Percentiles rank a stretch among this genome's conserved stretches.
Evolutionary conservation across 2,888 invertebrate genomes (phyloP).

Genomic region (Netelia melanura): DNA sequence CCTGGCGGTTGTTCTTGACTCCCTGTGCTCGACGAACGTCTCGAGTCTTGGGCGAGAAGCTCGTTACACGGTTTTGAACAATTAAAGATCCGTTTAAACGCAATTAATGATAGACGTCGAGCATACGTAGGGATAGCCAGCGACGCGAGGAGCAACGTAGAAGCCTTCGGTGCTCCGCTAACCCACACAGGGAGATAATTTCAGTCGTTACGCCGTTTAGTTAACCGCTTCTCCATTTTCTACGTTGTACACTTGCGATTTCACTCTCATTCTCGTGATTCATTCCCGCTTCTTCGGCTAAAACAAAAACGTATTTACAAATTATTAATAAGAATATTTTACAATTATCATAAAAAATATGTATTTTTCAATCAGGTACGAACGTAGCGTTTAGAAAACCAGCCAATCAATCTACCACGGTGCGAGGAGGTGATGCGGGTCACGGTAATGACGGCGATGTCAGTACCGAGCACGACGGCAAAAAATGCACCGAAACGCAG

Average conservation of each 20-base stretch:
- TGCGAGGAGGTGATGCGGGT: slow-evolving; percentile 92
- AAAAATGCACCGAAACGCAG: slow-evolving; percentile 95
- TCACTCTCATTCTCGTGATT: slow-evolving; percentile 24
- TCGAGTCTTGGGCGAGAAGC: slow-evolving; percentile 8
- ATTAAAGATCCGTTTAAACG: slow-evolving; percentile 63
- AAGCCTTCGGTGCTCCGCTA: neutral
- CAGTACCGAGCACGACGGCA: slow-evolving; percentile 94
- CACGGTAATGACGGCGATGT: slow-evolving; percentile 96
- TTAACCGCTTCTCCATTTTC: slow-evolving; percentile 26
- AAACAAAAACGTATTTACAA: too few relatives aligned
- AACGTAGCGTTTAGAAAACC: slow-evolving; percentile 95
- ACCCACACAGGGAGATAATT: slow-evolving; percentile 33
- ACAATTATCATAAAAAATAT: neutral
- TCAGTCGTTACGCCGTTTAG: slow-evolving; percentile 36
- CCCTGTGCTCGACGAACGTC: too few relatives aligned
- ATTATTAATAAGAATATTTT: too few relatives aligned
- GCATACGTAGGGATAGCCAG: slow-evolving; percentile 18
- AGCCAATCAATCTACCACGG: slow-evolving; percentile 95
- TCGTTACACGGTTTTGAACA: slow-evolving; percentile 47
- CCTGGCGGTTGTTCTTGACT: too few relatives aligned
- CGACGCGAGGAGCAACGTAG: slow-evolving; percentile 7
- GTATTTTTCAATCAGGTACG: slow-evolving; percentile 87
- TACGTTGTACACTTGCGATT: slow-evolving; percentile 24
- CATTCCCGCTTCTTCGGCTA: neutral
- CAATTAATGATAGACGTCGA: slow-evolving; percentile 55